phyloP scores from a whole-genome alignment of 2,888 invertebrate species.

The Apoderus coryli region DNA sequence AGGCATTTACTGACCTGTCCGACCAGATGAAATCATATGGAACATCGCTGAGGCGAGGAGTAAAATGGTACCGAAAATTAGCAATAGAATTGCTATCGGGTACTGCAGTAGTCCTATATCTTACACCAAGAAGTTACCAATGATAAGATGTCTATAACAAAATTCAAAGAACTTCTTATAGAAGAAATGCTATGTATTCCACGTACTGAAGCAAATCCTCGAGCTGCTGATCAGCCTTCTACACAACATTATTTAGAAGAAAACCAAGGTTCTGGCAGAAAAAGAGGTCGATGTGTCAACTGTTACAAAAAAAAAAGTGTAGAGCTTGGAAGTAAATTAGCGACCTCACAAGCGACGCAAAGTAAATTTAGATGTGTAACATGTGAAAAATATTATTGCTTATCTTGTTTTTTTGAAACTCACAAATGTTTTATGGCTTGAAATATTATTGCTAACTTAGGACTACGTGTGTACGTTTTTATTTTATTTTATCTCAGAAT shows the following conservation, averaged over 20 bases:
- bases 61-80: constrained; percentile 13
- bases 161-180: constrained; percentile 10
- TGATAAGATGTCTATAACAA: constrained; percentile 11
- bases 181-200: constrained; percentile 5
- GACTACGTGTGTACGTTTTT: too few species aligned
- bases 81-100: constrained; percentile 9
- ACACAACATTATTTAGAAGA: constrained; percentile 3
- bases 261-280: constrained; percentile 5
- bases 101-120: constrained; percentile 7
- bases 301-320: too few species aligned
- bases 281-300: too few species aligned
- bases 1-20: constrained; percentile 8
- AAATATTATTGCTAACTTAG: too few species aligned
- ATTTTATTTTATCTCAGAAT: too few species aligned
- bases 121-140: constrained; percentile 8
- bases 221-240: not conserved
- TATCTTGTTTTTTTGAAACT: too few species aligned
- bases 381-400: too few species aligned
- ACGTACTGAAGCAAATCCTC: constrained; percentile 2
- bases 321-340: too few species aligned
- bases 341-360: too few species aligned
- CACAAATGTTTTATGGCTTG: too few species aligned
- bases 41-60: too few species aligned
- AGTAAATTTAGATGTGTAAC: too few species aligned
- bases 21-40: constrained; percentile 11